A percentile compares a stretch with the other conserved stretches of the same genome.
Conservation (phyloP, 2,113 vertebrate species). For the Furnarius figulus region DNA sequence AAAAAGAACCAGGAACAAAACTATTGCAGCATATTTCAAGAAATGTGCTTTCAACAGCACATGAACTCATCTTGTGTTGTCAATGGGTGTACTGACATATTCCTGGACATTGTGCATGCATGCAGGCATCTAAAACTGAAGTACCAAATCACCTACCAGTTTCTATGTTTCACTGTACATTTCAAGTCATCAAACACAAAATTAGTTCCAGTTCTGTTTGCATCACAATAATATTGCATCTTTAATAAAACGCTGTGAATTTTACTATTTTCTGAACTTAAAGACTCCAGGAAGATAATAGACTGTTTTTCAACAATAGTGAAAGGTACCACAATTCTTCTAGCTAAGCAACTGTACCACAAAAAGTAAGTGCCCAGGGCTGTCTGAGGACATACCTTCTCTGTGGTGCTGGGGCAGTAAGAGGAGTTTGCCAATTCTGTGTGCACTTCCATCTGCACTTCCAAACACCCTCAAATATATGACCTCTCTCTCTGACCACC, state of each 20-base stretch:
- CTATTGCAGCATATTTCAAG: not conserved
- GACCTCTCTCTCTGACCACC: not conserved
- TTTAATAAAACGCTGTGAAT: not conserved
- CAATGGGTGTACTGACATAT: not conserved
- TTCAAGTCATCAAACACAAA: not conserved
- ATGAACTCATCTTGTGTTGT: not conserved
- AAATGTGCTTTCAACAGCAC: not conserved
- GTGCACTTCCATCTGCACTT: not conserved
- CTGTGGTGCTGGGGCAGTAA: not conserved
- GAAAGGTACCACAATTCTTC: not conserved
- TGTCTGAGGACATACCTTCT: not conserved
- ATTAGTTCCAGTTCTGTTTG: not conserved
- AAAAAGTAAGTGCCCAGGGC: not conserved
- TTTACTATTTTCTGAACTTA: not conserved
- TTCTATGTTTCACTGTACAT: not conserved
- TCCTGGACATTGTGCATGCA: not conserved
- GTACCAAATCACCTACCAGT: not conserved
- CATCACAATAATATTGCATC: not conserved
- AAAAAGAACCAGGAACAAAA: not conserved
- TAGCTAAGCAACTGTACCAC: not conserved
- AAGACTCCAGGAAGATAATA: not conserved
- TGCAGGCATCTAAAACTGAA: not conserved
- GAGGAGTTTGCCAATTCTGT: not conserved
- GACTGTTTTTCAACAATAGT: not conserved
- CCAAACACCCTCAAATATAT: not conserved